Conservation (phyloP, 2,113 vertebrate species). For the Manacus vitellinus region DNA sequence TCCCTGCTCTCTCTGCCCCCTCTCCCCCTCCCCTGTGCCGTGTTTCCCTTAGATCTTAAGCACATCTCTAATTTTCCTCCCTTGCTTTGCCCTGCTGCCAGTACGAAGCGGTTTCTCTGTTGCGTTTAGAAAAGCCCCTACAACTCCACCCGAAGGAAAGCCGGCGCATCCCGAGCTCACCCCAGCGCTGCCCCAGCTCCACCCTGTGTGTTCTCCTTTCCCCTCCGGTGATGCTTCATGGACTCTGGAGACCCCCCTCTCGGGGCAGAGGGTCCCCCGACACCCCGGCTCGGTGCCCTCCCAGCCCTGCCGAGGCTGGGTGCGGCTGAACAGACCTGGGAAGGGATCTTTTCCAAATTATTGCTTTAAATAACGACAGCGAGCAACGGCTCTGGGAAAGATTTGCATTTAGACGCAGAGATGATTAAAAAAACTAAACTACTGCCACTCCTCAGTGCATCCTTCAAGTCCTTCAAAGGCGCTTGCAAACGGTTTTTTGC, state of each 20-base stretch:
- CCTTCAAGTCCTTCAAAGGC: background rate
- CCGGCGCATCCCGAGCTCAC: background rate
- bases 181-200: background rate
- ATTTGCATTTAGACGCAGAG: background rate
- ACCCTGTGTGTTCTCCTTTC: background rate
- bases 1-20: too few species aligned
- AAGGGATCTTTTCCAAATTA: background rate
- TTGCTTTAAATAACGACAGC: background rate
- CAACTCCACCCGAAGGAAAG: fast-evolving
- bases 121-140: background rate
- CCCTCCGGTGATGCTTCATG: fast-evolving
- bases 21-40: fast-evolving
- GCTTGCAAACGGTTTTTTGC: background rate
- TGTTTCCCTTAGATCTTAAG: background rate
- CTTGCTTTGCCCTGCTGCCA: background rate
- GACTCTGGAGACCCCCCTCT: background rate
- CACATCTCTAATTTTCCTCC: fast-evolving
- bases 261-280: fast-evolving
- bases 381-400: background rate
- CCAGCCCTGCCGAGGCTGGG: background rate
- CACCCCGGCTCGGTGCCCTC: fast-evolving
- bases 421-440: background rate
- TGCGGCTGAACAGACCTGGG: background rate
- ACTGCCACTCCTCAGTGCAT: background rate
- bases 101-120: fast-evolving